phyloP scores from a whole-genome alignment of 2,797 vertebrate genomes.

The Acipenser transmontanus region DNA sequence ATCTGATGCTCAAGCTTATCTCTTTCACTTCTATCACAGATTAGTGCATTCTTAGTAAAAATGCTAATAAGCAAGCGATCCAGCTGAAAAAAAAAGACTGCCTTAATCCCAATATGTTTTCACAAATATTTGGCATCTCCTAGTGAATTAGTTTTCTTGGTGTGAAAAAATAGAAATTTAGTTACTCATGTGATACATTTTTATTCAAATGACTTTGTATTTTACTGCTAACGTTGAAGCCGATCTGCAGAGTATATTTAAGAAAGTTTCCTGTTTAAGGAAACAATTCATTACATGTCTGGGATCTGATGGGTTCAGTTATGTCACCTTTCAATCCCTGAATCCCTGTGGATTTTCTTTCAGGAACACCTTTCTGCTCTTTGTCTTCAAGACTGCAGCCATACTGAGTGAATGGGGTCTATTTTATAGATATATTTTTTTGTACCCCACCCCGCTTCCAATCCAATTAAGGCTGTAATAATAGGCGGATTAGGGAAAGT shows the following conservation, averaged over 20 bases:
- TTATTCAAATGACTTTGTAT: conserved; percentile 37
- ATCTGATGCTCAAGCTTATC: no score
- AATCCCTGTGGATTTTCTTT: conserved; percentile 71
- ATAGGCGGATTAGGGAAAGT: conserved; percentile 97
- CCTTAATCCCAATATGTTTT: no score
- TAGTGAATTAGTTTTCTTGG: background rate
- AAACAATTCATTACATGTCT: conserved; percentile 63
- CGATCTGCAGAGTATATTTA: conserved; percentile 35
- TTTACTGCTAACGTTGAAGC: conserved; percentile 31
- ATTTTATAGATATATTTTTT: conserved; percentile 76
- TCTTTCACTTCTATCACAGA: no score
- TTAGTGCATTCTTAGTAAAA: no score
- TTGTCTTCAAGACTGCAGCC: conserved; percentile 70
- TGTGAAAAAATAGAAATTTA: background rate
- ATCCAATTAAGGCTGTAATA: conserved; percentile 94
- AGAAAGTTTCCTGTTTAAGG: conserved; percentile 66
- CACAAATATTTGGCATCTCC: background rate
- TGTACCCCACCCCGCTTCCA: conserved; percentile 82
- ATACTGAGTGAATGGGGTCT: conserved; percentile 76
- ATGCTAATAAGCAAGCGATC: no score
- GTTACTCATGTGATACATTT: conserved; percentile 13
- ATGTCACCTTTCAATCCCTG: conserved; percentile 73
- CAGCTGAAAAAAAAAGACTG: no score
- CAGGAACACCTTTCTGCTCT: conserved; percentile 67
- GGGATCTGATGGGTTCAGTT: conserved; percentile 66